Percentiles rank a stretch among this genome's conserved stretches.
These are phyloP conservation scores for Galaxias olidus DNA, from an alignment of 2,797 vertebrate species.

Conservation along the genomic window DNA sequence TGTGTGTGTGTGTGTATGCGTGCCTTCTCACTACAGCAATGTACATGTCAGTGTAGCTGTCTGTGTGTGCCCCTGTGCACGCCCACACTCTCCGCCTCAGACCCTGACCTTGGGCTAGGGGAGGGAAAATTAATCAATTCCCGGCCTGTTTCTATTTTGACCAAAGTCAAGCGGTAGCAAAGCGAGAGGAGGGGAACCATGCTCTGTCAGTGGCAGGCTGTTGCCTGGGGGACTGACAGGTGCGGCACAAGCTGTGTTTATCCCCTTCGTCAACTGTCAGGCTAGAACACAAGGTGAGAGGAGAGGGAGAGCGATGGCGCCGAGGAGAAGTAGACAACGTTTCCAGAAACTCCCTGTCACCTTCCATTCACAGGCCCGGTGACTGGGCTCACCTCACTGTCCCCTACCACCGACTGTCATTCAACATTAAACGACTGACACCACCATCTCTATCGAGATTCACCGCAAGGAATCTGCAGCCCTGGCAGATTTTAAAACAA, in stretches of 20 bases:
- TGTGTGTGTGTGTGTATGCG: slow-evolving; percentile 7
- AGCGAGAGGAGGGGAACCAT: background rate
- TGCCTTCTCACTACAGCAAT: background rate
- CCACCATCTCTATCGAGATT: too few relatives aligned
- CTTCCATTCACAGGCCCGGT: too few relatives aligned
- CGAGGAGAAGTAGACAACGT: background rate
- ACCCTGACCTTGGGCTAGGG: slow-evolving; percentile 38
- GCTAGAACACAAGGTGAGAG: slow-evolving; percentile 3
- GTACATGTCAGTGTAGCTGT: slow-evolving; percentile 20
- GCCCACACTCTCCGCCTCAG: slow-evolving; percentile 35
- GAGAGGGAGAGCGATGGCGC: background rate
- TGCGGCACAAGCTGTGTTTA: background rate
- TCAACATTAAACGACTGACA: too few relatives aligned
- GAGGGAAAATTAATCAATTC: background rate
- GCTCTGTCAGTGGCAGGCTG: background rate
- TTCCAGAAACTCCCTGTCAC: background rate
- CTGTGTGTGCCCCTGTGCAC: slow-evolving; percentile 21
- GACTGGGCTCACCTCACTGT: too few relatives aligned
- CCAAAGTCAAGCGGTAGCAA: background rate
- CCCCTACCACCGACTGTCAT: too few relatives aligned
- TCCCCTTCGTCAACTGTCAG: slow-evolving; percentile 1
- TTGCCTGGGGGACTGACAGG: background rate
- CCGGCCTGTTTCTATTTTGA: background rate
- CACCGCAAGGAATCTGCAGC: too few relatives aligned
- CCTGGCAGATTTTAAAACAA: too few relatives aligned